phyloP scores from a whole-genome alignment of 2,113 vertebrate genomes.

The Cyprinus carpio region DNA sequence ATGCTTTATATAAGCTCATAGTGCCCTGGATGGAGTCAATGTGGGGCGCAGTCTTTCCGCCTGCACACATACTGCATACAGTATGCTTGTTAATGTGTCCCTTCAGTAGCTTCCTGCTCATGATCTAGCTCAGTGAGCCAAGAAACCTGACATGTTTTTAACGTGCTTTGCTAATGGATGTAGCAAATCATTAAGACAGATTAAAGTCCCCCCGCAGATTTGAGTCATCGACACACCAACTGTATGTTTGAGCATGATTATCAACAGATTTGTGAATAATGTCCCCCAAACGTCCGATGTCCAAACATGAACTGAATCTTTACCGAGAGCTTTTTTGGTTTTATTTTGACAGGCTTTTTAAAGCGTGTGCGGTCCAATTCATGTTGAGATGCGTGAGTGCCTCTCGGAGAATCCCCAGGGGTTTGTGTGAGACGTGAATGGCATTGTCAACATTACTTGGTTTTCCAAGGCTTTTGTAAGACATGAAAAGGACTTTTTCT shows the following conservation, averaged over 20 bases:
- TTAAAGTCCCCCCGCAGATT: background rate
- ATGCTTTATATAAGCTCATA: background rate
- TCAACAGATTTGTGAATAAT: background rate
- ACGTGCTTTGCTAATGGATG: background rate
- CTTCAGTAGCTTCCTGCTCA: background rate
- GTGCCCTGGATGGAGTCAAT: background rate
- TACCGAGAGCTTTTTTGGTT: background rate
- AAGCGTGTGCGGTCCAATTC: background rate
- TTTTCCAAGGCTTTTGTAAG: slow-evolving; percentile 15
- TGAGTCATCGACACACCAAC: background rate
- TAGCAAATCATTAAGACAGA: slow-evolving; percentile 29
- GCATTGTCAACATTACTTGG: slow-evolving; percentile 10
- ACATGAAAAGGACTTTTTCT: background rate
- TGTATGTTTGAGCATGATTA: too few relatives aligned
- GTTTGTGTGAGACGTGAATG: background rate
- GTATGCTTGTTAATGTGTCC: background rate
- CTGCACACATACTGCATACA: background rate
- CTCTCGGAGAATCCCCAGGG: slow-evolving; percentile 4
- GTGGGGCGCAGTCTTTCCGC: too few relatives aligned
- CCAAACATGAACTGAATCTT: background rate
- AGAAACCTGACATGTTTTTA: background rate
- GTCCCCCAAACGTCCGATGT: background rate
- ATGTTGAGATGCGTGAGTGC: slow-evolving; percentile 15
- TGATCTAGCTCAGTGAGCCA: background rate
- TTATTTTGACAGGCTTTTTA: background rate